Percentiles rank a stretch among this genome's conserved stretches.
These are phyloP conservation scores for Tachysurus fulvidraco DNA, from an alignment of 2,113 vertebrate genomes.

Conservation along the genomic window DNA sequence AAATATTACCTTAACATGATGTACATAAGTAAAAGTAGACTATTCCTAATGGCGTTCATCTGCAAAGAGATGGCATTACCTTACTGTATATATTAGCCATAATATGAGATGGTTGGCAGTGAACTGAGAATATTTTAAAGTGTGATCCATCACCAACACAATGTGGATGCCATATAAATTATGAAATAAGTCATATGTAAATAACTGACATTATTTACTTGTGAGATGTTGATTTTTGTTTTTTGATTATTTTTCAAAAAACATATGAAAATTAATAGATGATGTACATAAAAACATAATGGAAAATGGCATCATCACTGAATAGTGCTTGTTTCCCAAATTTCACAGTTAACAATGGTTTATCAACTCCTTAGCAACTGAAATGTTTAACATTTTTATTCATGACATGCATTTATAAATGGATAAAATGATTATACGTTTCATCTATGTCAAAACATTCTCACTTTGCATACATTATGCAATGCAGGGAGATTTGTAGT, in stretches of 20 bases:
- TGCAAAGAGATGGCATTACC: not conserved
- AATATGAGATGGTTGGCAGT: not conserved
- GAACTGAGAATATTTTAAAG: not conserved
- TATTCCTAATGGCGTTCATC: not conserved
- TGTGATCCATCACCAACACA: not conserved
- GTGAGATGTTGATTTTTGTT: not conserved
- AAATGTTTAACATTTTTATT: too few relatives aligned
- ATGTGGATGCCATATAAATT: not conserved
- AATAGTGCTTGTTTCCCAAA: not conserved
- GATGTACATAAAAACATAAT: not conserved
- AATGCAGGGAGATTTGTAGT: slow-evolving; percentile 36
- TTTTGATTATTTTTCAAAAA: not conserved
- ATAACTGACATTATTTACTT: not conserved
- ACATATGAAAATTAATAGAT: not conserved
- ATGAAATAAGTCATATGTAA: not conserved
- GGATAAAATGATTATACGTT: slow-evolving; percentile 50
- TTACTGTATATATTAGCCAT: not conserved
- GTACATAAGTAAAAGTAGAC: not conserved
- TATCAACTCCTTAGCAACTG: not conserved
- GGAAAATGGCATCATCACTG: not conserved
- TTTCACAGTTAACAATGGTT: not conserved
- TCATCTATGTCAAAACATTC: slow-evolving; percentile 40
- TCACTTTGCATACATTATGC: slow-evolving; percentile 25
- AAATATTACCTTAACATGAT: not conserved
- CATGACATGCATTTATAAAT: not conserved